Evolutionary conservation across 2,888 invertebrate species (phyloP).

Genomic region (Hemithea aestivaria): DNA sequence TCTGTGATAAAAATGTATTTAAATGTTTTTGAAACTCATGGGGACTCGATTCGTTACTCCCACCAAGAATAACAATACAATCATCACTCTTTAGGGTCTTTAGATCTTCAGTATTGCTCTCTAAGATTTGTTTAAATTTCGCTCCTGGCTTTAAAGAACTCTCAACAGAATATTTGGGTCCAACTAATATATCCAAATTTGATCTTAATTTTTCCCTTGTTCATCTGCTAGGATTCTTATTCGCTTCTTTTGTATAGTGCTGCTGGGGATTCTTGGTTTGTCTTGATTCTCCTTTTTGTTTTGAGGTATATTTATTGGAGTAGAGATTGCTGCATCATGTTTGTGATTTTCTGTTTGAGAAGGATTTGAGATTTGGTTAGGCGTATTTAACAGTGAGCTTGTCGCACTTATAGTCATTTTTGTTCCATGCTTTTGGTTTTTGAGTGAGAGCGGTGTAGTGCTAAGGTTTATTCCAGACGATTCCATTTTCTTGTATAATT

Average conservation of each 20-base stretch:
- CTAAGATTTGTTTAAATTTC: not conserved
- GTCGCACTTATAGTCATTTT: too few relatives aligned
- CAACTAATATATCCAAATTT: not conserved
- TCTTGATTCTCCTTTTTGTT: too few relatives aligned
- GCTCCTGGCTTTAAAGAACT: not conserved
- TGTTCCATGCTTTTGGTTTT: not conserved
- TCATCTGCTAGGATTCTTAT: not conserved
- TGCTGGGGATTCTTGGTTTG: not conserved
- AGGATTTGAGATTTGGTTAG: not conserved
- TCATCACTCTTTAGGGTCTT: not conserved
- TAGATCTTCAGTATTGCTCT: not conserved
- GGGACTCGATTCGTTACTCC: constrained; percentile 1
- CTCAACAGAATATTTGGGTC: not conserved
- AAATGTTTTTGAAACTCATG: not conserved
- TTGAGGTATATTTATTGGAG: too few relatives aligned
- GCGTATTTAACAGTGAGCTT: too few relatives aligned
- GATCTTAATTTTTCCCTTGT: not conserved
- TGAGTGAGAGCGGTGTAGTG: not conserved
- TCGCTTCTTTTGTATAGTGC: not conserved
- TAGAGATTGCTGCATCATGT: too few relatives aligned
- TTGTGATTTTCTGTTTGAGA: not conserved
- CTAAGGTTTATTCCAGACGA: not conserved
- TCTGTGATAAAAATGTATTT: not conserved
- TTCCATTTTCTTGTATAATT: constrained; percentile 3
- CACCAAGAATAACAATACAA: not conserved